Conservation (phyloP, 2,113 vertebrate species). For the Numenius arquata region DNA sequence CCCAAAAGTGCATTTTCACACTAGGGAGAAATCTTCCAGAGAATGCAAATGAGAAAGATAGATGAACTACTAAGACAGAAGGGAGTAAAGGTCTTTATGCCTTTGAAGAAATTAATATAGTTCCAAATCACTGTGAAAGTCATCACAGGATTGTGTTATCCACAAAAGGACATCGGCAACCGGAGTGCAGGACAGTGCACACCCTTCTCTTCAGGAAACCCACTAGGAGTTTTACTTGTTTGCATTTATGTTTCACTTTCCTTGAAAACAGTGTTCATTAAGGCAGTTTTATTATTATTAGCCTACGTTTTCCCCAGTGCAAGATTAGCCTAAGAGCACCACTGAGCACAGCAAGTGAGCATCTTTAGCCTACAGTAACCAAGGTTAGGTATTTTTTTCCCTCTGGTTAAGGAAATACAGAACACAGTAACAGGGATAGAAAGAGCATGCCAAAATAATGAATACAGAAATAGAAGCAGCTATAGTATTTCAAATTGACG, state of each 20-base stretch:
- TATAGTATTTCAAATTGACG: neutral
- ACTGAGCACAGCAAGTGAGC: neutral
- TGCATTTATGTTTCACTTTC: neutral
- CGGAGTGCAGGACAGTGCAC: fast-evolving
- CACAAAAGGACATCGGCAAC: neutral
- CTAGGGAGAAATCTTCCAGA: neutral
- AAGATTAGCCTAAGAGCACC: neutral
- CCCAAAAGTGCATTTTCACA: neutral
- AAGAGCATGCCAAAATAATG: neutral
- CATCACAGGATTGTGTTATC: neutral
- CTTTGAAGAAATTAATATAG: neutral
- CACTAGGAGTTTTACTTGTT: neutral
- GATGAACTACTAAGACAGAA: neutral
- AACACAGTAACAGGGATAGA: conserved; percentile 1
- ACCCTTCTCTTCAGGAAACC: neutral
- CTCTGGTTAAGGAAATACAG: neutral
- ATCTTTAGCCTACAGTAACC: neutral
- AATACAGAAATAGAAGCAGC: neutral
- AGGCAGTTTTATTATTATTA: neutral
- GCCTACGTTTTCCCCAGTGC: neutral
- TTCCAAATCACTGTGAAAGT: neutral
- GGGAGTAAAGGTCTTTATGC: neutral
- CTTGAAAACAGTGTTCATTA: neutral
- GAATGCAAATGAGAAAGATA: neutral
- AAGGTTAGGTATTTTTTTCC: neutral